These are phyloP conservation scores for Pyxicephalus adspersus DNA, from an alignment of 2,113 vertebrate genomes.

Conservation along the genomic window DNA sequence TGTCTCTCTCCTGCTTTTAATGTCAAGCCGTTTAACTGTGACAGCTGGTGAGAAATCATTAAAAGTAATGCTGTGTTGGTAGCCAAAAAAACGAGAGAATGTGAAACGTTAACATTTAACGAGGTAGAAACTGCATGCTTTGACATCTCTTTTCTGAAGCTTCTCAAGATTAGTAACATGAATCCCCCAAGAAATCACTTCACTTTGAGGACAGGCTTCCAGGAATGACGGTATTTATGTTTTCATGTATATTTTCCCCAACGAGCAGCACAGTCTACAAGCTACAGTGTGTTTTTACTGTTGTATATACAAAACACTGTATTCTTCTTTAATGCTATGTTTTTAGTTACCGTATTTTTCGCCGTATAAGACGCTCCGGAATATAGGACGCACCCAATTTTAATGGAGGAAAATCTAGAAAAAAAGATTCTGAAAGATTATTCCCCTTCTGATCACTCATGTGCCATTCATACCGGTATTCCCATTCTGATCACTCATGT, in stretches of 20 bases:
- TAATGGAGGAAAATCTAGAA: too few species aligned
- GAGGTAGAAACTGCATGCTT: conserved; percentile 65
- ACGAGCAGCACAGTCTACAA: neutral
- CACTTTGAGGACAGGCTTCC: neutral
- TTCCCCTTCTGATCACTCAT: too few species aligned
- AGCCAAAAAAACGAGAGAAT: conserved; percentile 71
- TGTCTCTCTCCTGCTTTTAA: conserved; percentile 66
- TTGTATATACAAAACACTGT: neutral
- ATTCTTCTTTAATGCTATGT: too few species aligned
- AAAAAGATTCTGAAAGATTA: too few species aligned
- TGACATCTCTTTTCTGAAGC: conserved; percentile 47
- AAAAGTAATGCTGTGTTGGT: conserved; percentile 72
- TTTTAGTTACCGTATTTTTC: too few species aligned
- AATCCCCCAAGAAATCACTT: conserved; percentile 34
- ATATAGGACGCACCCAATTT: too few species aligned
- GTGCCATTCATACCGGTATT: too few species aligned
- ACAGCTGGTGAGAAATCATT: conserved; percentile 73
- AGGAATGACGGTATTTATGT: conserved; percentile 18
- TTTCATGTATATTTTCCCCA: neutral
- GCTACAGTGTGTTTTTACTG: neutral
- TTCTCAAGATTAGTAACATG: conserved; percentile 11
- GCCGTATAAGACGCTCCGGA: too few species aligned
- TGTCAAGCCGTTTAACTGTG: conserved; percentile 68
- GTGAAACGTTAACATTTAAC: conserved; percentile 72
- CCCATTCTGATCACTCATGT: too few species aligned